Evolutionary conservation across 2,113 vertebrate species (phyloP).

Genomic region (Seriola aureovittata): DNA sequence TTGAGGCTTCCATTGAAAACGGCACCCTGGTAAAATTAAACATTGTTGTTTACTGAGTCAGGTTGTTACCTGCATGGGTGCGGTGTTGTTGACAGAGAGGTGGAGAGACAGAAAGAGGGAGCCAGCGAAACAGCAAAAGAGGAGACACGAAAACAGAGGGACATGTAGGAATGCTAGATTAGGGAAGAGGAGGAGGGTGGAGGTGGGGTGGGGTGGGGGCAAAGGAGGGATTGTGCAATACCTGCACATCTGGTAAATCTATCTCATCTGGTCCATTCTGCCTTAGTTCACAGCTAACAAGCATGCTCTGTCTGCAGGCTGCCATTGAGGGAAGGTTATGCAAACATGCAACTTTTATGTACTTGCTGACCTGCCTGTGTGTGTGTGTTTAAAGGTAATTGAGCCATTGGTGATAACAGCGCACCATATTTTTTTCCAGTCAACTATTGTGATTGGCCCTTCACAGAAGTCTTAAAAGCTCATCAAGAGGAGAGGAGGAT

Average conservation of each 20-base stretch:
- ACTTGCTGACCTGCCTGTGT: constrained; percentile 58
- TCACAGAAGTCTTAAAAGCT: neutral
- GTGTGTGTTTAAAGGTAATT: constrained; percentile 43
- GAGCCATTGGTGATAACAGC: constrained; percentile 42
- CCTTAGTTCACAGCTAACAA: constrained; percentile 69
- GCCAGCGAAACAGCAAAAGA: neutral
- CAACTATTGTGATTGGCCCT: neutral
- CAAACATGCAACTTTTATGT: constrained; percentile 71
- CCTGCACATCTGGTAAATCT: constrained; percentile 82
- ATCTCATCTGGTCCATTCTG: constrained; percentile 72
- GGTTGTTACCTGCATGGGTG: constrained; percentile 77
- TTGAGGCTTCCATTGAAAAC: constrained; percentile 63
- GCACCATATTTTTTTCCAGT: neutral
- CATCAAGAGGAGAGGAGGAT: neutral
- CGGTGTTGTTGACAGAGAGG: constrained; percentile 35
- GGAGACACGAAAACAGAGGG: constrained; percentile 38
- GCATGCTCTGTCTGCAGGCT: constrained; percentile 63
- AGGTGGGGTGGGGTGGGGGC: constrained; percentile 7
- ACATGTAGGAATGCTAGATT: constrained; percentile 74
- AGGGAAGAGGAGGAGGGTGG: neutral
- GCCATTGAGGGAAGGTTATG: constrained; percentile 66
- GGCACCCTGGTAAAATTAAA: constrained; percentile 59
- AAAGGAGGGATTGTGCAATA: constrained; percentile 82
- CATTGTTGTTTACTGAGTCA: constrained; percentile 73
- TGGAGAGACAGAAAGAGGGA: neutral